Evolutionary conservation across 1,140 invertebrate genomes (phyloP).

Genomic region (Leptestheria dahalacensis): DNA sequence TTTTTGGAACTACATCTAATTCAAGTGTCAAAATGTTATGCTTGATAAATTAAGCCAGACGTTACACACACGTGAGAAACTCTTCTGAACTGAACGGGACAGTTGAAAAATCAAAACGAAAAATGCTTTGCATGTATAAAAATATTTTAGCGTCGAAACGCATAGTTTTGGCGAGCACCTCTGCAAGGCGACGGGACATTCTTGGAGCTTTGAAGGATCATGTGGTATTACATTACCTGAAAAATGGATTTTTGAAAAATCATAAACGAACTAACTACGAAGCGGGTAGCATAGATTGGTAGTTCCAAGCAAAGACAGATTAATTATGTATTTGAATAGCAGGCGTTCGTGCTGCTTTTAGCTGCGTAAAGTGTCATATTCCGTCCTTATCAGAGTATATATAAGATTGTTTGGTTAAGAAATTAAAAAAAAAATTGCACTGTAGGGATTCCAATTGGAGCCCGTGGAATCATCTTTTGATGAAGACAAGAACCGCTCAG

Average conservation of each 20-base stretch:
- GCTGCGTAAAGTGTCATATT: too few relatives aligned
- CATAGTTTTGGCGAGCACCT: conserved; percentile 9
- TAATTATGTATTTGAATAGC: too few relatives aligned
- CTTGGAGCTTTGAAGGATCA: neutral
- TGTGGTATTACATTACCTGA: too few relatives aligned
- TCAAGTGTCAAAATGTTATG: conserved; percentile 1
- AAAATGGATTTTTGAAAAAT: too few relatives aligned
- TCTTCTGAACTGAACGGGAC: too few relatives aligned
- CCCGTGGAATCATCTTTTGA: conserved; percentile 9
- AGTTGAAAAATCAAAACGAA: neutral
- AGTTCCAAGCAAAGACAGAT: too few relatives aligned
- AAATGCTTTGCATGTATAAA: conserved; percentile 12
- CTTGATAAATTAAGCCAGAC: neutral
- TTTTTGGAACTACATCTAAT: too few relatives aligned
- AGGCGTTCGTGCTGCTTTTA: too few relatives aligned
- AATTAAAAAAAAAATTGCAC: neutral
- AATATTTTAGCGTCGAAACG: conserved; percentile 5
- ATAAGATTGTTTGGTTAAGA: neutral
- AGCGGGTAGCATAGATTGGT: too few relatives aligned
- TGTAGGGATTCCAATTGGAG: conserved; percentile 8
- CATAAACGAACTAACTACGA: too few relatives aligned
- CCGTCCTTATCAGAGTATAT: neutral
- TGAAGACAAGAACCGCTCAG: conserved; percentile 12
- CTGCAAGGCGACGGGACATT: conserved; percentile 6
- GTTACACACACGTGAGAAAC: too few relatives aligned